Base-by-base conservation (phyloP, 2,797 vertebrate species). In the Catharus ustulatus region DNA sequence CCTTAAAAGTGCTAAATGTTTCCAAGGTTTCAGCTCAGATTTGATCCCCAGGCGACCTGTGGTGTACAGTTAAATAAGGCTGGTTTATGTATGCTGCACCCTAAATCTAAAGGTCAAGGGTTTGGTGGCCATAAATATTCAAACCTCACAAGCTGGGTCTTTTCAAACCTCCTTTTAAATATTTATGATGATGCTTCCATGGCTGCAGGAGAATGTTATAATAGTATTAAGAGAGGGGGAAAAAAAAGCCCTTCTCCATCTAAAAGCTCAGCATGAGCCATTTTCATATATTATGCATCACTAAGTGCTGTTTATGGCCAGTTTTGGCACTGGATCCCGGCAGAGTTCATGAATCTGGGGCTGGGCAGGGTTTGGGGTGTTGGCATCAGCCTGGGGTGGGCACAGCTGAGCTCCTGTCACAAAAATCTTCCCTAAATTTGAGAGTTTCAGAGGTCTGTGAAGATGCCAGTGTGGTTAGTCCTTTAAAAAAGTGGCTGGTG, bases 81-180 rank as follows among this genome's bases (percentile, higher is more conserved):
- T 74, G n/a, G 4, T 74, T 77, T 66, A 48, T 69, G 51, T 22
- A 9, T 61, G 74, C 58, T 7, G 7, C 21, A 92, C 75, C 91
- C 90, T 84, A 74, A 81, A 72, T 88, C 78, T 68, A 66, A 58
- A 94, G 78, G 87, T 85, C 85, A 76, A 68, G 75, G 67, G 23
- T 49, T 90, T 87, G 91, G 55, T 55, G 55, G 46, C 46, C 46
- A 64, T 86, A 89, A 94, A 77, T 83, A 69, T 81, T 87, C 74
- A 55, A 40, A 84, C 57, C 4, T 3, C 78, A 15, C 58, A 49
- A 45, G 69, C 30, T 46, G 78, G 72, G 66, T 51, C 45, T 78
- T 84, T 89, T 43, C 84, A 92, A 92, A 77, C 27, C 42, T 83
- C 24, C 42, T 83, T 83, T 93, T 90, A 45, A 91, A 90, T 86